Conservation (phyloP, 2,888 invertebrate genomes). For the Koerneria pararmatus region DNA sequence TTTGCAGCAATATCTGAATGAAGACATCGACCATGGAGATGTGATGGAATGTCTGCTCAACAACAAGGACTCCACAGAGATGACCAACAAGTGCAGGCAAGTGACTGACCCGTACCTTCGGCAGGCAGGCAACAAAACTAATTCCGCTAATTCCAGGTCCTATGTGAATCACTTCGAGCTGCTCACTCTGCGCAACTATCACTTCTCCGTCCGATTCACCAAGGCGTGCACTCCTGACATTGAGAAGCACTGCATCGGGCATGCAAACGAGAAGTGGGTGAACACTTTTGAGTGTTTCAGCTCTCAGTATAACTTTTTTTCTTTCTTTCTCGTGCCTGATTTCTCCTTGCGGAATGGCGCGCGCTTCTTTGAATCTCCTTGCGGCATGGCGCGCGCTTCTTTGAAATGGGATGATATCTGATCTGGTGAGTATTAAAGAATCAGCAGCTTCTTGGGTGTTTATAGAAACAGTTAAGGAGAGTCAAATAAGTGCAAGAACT, state of each 20-base stretch:
- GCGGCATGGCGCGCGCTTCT: too few relatives aligned
- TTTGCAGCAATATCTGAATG: conserved; percentile 41
- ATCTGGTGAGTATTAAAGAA: too few relatives aligned
- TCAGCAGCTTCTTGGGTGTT: too few relatives aligned
- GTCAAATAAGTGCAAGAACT: too few relatives aligned
- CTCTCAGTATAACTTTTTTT: background rate
- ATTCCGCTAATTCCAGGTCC: conserved; percentile 65
- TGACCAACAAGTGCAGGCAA: conserved; percentile 59
- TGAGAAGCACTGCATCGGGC: conserved; percentile 65
- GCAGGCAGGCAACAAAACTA: too few relatives aligned
- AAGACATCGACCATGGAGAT: conserved; percentile 73
- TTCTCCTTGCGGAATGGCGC: too few relatives aligned
- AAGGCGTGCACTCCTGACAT: conserved; percentile 75
- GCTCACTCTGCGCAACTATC: conserved; percentile 84
- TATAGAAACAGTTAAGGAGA: too few relatives aligned
- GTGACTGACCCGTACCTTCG: too few relatives aligned
- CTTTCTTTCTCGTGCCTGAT: too few relatives aligned
- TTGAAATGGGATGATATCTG: too few relatives aligned
- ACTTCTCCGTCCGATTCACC: conserved; percentile 88
- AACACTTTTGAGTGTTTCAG: too few relatives aligned
- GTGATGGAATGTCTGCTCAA: conserved; percentile 88
- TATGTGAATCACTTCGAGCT: conserved; percentile 96
- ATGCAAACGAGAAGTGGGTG: conserved; percentile 53
- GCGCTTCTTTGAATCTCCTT: too few relatives aligned
- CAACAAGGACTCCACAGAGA: conserved; percentile 81